Evolutionary conservation across 2,888 invertebrate genomes (phyloP).

Genomic region (Campopleginae sp.): DNA sequence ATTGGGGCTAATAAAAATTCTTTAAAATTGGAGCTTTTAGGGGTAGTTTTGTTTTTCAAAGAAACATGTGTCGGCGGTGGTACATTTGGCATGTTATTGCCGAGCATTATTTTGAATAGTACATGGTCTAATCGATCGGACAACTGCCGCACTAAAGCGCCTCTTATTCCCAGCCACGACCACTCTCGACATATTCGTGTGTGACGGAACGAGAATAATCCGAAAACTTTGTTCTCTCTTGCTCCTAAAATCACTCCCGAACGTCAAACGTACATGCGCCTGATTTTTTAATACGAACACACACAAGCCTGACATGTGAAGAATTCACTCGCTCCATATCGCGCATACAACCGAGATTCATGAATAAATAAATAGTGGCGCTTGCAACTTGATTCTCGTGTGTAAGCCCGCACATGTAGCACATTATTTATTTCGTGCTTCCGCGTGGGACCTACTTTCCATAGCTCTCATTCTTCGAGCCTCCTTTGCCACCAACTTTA

Average conservation of each 20-base stretch:
- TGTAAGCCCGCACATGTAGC: constrained; percentile 6
- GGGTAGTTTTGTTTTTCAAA: neutral
- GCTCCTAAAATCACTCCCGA: neutral
- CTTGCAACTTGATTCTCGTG: constrained; percentile 73
- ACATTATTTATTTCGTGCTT: constrained; percentile 16
- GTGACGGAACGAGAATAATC: constrained; percentile 42
- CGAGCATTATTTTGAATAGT: constrained; percentile 34
- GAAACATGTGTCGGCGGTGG: neutral
- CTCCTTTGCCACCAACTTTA: neutral
- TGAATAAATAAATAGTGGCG: constrained; percentile 78
- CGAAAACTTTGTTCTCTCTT: neutral
- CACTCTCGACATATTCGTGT: constrained; percentile 56
- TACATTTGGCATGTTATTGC: constrained; percentile 4
- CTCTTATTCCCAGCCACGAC: constrained; percentile 19
- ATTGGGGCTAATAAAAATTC: neutral
- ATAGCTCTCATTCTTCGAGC: neutral
- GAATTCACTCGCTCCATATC: constrained; percentile 78
- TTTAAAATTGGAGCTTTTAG: neutral
- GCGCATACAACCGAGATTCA: constrained; percentile 56
- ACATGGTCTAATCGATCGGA: constrained; percentile 40
- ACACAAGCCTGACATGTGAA: constrained; percentile 67
- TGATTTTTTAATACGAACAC: neutral
- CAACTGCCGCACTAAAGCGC: constrained; percentile 18
- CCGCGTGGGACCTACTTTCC: constrained; percentile 43
- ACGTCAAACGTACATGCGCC: neutral